These are phyloP conservation scores for Chaenocephalus aceratus DNA, from an alignment of 2,113 vertebrate species.

Conservation along the genomic window DNA sequence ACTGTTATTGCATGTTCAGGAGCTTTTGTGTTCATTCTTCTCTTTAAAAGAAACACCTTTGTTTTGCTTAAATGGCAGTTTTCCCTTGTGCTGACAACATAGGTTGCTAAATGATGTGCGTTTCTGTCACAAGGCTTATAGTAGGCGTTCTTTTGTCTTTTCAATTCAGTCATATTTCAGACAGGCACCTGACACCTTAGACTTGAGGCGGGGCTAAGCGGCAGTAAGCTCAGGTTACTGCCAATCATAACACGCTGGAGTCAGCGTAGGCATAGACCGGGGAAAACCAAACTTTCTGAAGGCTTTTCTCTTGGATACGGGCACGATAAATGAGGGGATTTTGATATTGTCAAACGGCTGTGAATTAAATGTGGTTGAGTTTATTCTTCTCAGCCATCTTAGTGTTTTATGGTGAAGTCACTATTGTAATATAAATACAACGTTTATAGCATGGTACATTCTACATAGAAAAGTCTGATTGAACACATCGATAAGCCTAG, in stretches of 20 bases:
- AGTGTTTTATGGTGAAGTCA: conserved; percentile 13
- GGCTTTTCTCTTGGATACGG: conserved; percentile 1
- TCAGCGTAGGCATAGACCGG: not conserved
- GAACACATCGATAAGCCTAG: not conserved
- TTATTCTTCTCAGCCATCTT: conserved; percentile 11
- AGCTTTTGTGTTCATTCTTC: conserved; percentile 34
- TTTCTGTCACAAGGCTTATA: not conserved
- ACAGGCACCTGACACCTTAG: conserved; percentile 70
- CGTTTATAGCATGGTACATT: conserved; percentile 15
- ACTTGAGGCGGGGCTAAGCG: conserved; percentile 23
- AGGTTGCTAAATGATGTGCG: not conserved
- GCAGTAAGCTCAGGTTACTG: conserved; percentile 61
- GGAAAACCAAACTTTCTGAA: conserved; percentile 23
- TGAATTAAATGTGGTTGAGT: conserved; percentile 13
- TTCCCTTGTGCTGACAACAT: not conserved
- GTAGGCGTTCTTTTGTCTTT: conserved; percentile 16
- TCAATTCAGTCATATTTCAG: conserved; percentile 32
- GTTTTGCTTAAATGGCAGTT: conserved; percentile 6
- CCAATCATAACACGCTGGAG: conserved; percentile 34
- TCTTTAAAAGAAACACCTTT: not conserved
- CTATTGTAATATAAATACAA: not conserved
- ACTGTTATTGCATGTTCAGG: conserved; percentile 23
- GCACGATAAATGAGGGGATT: conserved; percentile 4
- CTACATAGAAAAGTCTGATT: conserved; percentile 4
- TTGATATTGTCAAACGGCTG: conserved; percentile 6